Percentiles rank a stretch among this genome's conserved stretches.
phyloP scores from a whole-genome alignment of 2,888 invertebrate species.

The Caenorhabditis sinica region DNA sequence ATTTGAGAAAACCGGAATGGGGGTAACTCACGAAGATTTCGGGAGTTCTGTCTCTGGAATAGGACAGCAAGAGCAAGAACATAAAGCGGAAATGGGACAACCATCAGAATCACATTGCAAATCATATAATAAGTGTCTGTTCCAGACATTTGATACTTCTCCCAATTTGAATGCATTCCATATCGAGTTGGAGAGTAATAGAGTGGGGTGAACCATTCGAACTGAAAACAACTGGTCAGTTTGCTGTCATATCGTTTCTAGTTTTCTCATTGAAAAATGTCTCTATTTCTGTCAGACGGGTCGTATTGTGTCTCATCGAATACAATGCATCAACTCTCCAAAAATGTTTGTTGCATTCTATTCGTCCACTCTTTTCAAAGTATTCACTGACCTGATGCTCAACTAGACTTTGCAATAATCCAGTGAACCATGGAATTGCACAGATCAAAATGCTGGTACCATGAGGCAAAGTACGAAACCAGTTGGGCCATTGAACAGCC shows the following conservation, averaged over 20 bases:
- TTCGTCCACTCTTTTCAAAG: not conserved
- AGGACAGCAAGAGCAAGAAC: slow-evolving; percentile 70
- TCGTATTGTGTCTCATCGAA: not conserved
- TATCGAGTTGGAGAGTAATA: slow-evolving; percentile 75
- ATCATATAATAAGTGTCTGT: slow-evolving; percentile 77
- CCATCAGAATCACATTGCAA: slow-evolving; percentile 77
- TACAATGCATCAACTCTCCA: not conserved
- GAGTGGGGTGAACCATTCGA: slow-evolving; percentile 76
- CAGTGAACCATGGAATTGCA: slow-evolving; percentile 76
- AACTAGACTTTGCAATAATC: slow-evolving; percentile 73
- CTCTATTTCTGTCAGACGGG: not conserved
- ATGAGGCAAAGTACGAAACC: slow-evolving; percentile 73
- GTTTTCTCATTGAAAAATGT: not conserved
- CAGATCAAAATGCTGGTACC: slow-evolving; percentile 74
- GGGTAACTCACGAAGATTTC: slow-evolving; percentile 62
- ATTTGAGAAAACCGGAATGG: no score
- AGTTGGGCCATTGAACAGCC: slow-evolving; percentile 78
- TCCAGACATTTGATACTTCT: slow-evolving; percentile 66
- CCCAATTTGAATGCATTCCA: slow-evolving; percentile 77
- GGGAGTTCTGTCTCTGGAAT: slow-evolving; percentile 68
- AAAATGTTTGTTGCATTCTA: not conserved
- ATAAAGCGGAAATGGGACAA: slow-evolving; percentile 77
- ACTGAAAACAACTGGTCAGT: slow-evolving; percentile 56
- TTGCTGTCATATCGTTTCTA: not conserved
- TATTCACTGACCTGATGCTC: slow-evolving; percentile 74